Conservation (phyloP, 1,140 invertebrate species). For the Papilio polyxenes region DNA sequence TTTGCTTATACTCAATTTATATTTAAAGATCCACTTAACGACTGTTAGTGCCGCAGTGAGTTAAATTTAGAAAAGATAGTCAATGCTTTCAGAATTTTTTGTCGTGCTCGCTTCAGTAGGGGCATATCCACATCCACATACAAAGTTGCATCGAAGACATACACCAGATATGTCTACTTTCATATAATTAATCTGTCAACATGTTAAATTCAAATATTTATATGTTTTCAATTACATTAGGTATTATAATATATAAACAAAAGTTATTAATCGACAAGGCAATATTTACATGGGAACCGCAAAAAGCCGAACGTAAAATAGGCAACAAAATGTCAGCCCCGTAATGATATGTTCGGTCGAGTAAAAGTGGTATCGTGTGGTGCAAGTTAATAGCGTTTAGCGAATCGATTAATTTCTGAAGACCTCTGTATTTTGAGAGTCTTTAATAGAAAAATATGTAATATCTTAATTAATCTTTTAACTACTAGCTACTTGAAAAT, state of each 20-base stretch:
- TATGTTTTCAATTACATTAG: background rate
- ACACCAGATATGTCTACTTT: background rate
- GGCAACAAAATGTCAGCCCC: constrained; percentile 35
- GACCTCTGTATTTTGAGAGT: background rate
- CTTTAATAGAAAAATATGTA: no score
- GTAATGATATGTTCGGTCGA: constrained; percentile 37
- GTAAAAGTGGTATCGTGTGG: constrained; percentile 33
- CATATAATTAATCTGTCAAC: background rate
- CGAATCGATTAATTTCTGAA: background rate
- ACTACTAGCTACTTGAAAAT: no score
- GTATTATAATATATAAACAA: background rate
- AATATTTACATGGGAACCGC: constrained; percentile 35
- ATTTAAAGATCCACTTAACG: no score
- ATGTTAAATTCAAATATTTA: background rate
- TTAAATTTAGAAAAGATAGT: no score
- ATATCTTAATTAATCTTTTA: no score
- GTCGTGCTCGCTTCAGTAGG: background rate
- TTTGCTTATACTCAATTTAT: no score
- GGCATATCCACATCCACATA: background rate
- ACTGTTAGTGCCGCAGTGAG: no score
- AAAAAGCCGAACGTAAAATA: constrained; percentile 36
- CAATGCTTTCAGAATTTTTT: background rate
- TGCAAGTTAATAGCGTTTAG: background rate
- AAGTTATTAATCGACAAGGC: constrained; percentile 1
- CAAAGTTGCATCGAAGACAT: background rate